Conservation (phyloP, 35 echinoderm and acorn worm genomes). For the Strongylocentrotus purpuratus region DNA sequence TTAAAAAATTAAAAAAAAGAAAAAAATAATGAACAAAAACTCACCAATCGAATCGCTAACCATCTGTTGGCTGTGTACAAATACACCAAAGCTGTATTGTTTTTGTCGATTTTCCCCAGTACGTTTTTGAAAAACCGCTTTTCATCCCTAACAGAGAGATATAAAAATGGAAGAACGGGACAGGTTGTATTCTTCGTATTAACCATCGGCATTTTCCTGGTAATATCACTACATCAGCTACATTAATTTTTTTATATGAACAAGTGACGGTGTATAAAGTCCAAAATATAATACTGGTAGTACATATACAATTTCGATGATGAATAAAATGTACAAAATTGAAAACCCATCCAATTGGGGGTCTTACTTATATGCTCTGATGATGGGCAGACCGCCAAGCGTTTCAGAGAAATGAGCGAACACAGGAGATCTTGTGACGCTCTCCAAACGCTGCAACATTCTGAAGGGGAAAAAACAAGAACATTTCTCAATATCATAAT, state of each 20-base stretch:
- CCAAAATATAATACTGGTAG: neutral
- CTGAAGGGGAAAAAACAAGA: slow-evolving; percentile 23
- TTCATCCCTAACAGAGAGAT: slow-evolving; percentile 49
- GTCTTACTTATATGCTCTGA: slow-evolving; percentile 57
- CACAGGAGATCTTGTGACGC: slow-evolving; percentile 61
- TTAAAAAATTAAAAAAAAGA: neutral
- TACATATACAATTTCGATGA: neutral
- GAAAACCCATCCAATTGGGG: neutral
- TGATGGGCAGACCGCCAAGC: slow-evolving; percentile 59
- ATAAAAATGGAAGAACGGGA: neutral
- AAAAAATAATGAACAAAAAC: neutral
- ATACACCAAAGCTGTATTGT: slow-evolving; percentile 61
- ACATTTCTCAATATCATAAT: neutral
- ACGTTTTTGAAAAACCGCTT: slow-evolving; percentile 61
- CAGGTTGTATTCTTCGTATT: neutral
- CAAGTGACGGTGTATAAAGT: neutral
- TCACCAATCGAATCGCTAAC: slow-evolving; percentile 47
- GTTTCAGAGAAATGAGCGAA: slow-evolving; percentile 71
- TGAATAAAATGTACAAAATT: neutral
- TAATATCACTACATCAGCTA: too few species aligned
- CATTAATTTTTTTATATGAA: neutral
- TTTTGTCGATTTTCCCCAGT: slow-evolving; percentile 60
- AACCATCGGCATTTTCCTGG: neutral
- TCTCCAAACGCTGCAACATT: slow-evolving; percentile 63
- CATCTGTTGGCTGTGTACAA: slow-evolving; percentile 69